Conservation (phyloP, 2,888 invertebrate genomes). For the Tridacna gigas region DNA sequence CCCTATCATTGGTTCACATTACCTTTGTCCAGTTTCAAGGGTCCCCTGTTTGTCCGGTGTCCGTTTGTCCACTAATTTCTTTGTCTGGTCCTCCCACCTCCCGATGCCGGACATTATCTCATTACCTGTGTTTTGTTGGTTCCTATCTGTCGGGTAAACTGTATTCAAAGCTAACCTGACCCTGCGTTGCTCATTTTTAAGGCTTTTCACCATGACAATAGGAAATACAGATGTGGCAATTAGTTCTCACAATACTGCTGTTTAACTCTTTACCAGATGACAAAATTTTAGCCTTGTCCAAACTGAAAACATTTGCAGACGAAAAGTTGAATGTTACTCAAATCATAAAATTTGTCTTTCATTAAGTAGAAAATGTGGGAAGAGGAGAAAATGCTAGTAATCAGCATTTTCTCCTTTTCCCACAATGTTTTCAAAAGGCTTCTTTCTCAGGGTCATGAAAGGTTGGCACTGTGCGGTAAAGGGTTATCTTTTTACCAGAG, state of each 20-base stretch:
- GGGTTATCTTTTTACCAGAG: no score
- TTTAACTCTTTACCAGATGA: background rate
- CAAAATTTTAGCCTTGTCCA: no score
- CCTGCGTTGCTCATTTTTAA: constrained; percentile 58
- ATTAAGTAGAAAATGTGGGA: no score
- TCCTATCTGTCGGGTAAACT: constrained; percentile 33
- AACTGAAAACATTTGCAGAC: no score
- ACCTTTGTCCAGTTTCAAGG: constrained; percentile 59
- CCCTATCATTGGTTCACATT: constrained; percentile 59
- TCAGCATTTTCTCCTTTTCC: no score
- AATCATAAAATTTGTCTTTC: no score
- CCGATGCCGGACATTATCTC: constrained; percentile 59
- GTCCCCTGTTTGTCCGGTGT: constrained; percentile 55
- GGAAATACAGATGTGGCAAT: constrained; percentile 28
- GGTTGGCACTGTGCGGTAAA: no score
- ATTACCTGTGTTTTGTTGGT: constrained; percentile 57
- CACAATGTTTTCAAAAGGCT: no score
- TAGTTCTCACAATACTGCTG: constrained; percentile 21
- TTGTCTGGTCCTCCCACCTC: constrained; percentile 56
- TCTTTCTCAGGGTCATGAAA: no score
- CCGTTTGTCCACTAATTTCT: constrained; percentile 64
- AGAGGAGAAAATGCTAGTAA: no score
- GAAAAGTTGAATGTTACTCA: no score
- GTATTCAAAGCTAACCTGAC: constrained; percentile 37
- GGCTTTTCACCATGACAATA: constrained; percentile 20